A percentile compares a stretch with the other conserved stretches of the same genome.
Evolutionary conservation across 2,113 vertebrate genomes (phyloP).

Genomic region (Rhizomys pruinosus): DNA sequence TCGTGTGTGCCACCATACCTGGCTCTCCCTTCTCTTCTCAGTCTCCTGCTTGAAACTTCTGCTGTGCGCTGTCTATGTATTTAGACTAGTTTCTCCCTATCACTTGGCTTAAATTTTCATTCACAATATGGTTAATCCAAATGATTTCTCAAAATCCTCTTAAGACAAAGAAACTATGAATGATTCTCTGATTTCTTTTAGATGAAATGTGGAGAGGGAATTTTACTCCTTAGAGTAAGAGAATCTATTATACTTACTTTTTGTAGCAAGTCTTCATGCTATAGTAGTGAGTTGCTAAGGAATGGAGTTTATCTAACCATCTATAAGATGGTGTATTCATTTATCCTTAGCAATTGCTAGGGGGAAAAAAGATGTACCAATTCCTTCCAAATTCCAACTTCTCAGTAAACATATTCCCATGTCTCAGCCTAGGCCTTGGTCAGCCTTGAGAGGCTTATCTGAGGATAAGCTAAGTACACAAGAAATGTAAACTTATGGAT

Average conservation of each 20-base stretch:
- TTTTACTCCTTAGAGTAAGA: not conserved
- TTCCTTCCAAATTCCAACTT: not conserved
- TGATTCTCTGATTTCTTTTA: slow-evolving; percentile 21
- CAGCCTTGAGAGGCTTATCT: slow-evolving; percentile 18
- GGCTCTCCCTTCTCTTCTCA: not conserved
- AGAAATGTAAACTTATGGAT: not conserved
- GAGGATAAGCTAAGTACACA: not conserved
- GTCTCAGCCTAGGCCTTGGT: not conserved
- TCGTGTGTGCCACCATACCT: not conserved
- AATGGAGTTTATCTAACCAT: not conserved
- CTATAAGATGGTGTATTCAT: not conserved
- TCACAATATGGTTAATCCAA: slow-evolving; percentile 28
- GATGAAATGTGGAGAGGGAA: not conserved
- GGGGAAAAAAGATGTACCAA: not conserved
- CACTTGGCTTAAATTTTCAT: not conserved
- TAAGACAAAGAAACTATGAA: not conserved
- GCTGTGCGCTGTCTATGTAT: not conserved
- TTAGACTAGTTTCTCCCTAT: not conserved
- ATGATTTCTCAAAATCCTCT: not conserved
- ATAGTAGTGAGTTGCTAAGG: not conserved
- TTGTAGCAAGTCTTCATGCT: not conserved
- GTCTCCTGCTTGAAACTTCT: not conserved
- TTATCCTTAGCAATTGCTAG: not conserved
- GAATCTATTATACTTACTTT: not conserved
- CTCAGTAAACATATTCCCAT: not conserved